Percentiles rank a stretch among this genome's conserved stretches.
Evolutionary conservation across 37 sponge, comb jelly and placozoan genomes (phyloP).

Genomic region (Oopsacas minuta): DNA sequence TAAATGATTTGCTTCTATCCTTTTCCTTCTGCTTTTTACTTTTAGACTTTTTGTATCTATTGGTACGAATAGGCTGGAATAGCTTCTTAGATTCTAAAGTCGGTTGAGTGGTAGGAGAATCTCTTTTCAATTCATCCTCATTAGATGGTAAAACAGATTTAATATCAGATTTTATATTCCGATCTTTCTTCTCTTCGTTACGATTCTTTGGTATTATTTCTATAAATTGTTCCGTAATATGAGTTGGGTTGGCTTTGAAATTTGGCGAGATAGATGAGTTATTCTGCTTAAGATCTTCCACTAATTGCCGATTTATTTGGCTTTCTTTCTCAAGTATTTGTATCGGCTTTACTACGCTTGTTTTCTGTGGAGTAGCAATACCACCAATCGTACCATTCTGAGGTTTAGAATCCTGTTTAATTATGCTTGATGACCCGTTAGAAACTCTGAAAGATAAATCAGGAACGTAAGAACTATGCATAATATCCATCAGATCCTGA

Average conservation of each 20-base stretch:
- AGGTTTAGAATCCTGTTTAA: neutral
- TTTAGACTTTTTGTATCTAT: slow-evolving; percentile 9
- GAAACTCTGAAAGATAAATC: neutral
- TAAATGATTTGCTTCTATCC: neutral
- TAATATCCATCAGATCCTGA: neutral
- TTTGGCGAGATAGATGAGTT: neutral
- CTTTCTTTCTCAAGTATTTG: neutral
- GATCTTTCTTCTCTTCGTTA: neutral
- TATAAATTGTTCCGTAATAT: neutral
- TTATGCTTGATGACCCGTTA: neutral
- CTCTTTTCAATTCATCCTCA: neutral
- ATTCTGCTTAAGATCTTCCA: neutral
- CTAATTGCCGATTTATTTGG: neutral
- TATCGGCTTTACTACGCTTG: neutral
- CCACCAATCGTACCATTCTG: neutral
- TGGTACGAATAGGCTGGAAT: neutral
- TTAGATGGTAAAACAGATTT: neutral
- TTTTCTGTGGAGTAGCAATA: neutral
- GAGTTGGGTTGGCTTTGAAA: neutral
- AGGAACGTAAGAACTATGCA: neutral
- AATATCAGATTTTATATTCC: neutral
- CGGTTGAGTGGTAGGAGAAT: neutral
- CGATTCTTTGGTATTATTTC: neutral
- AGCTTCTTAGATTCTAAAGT: neutral
- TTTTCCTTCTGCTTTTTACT: neutral